Evolutionary conservation across 2,797 vertebrate species (phyloP), one percentile per base, ranked within the genome.

Genomic region (Lutjanus argentimaculatus): DNA sequence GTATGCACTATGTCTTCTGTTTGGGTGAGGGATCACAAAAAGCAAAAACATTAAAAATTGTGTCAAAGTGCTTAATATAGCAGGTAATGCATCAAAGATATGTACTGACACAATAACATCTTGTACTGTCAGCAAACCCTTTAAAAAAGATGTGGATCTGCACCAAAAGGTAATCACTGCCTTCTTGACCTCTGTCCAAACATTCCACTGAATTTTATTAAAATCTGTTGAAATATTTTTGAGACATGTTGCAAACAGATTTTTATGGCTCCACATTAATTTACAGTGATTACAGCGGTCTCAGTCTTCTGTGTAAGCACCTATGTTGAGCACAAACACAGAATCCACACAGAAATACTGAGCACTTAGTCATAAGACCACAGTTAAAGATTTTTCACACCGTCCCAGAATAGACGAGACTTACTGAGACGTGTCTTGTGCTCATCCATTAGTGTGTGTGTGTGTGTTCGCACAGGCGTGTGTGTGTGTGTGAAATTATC

Each of bases 341-440:
- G 49, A 55, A 46, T 63, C 42, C 65, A 73, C 75, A 82, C 76
- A 80, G 22, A 79, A 49, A 56, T 7, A 9, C 68, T 15, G 53
- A 84, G 59, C 61, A 55, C 56, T 79, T 15, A 73, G 85, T 91
- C 92, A 91, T 80, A 46, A 91, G 93, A 93, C 84, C 77, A 49
- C 6, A 65, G 70, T 70, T 84, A 75, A 84, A 79, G 3, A 76
- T 73, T 83, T 84, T 91, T 88, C 85, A 87, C 87, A 88, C 76
- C 1, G 8, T 89, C 86, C 83, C 63, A 90, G 88, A 93, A 93
- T 88, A 92, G 87, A 90, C 2, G 1, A 75, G 73, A 75, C 42
- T 67, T 40, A 82, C 87, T 51, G 85, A 87, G 83, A 82, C 63
- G 72, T 59, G 76, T 84, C 85, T 93, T 89, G 89, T 91, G 79